Percentiles rank a stretch among this genome's conserved stretches.
phyloP scores from a whole-genome alignment of 2,797 vertebrate genomes.

The Poecilia picta region DNA sequence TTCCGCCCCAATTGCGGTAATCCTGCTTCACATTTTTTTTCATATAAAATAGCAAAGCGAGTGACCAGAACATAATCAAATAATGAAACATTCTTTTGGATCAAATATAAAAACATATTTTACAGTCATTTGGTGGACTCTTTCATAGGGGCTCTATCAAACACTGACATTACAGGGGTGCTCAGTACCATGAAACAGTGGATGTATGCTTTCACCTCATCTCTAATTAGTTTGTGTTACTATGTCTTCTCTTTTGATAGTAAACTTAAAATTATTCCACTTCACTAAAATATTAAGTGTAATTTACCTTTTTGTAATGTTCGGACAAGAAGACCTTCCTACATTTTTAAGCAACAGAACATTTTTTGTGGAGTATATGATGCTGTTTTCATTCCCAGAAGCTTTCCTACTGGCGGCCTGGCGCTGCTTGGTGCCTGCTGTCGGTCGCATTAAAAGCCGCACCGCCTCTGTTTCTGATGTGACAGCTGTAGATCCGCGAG shows the following conservation, averaged over 20 bases:
- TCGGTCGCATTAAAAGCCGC: constrained; percentile 65
- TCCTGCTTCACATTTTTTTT: not conserved
- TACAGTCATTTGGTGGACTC: not conserved
- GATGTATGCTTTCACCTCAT: not conserved
- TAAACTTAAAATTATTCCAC: not conserved
- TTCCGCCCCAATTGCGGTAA: rapidly evolving
- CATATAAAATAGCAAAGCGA: not conserved
- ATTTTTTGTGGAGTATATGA: not conserved
- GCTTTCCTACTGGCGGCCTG: not conserved
- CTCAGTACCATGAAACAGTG: too few species aligned
- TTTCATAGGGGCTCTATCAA: not conserved
- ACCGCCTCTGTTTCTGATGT: constrained; percentile 38
- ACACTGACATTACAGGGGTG: not conserved
- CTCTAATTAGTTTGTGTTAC: not conserved
- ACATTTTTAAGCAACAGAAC: not conserved
- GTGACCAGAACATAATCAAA: not conserved
- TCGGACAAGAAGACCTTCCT: not conserved
- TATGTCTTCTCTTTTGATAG: not conserved
- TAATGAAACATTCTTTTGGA: not conserved
- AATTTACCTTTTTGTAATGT: not conserved
- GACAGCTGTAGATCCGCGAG: constrained; percentile 65
- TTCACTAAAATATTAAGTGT: not conserved
- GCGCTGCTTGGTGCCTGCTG: not conserved
- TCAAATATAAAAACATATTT: not conserved
- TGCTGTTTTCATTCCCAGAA: not conserved